phyloP scores from a whole-genome alignment of 2,888 invertebrate species.

The Drosophila kambysellisi region DNA sequence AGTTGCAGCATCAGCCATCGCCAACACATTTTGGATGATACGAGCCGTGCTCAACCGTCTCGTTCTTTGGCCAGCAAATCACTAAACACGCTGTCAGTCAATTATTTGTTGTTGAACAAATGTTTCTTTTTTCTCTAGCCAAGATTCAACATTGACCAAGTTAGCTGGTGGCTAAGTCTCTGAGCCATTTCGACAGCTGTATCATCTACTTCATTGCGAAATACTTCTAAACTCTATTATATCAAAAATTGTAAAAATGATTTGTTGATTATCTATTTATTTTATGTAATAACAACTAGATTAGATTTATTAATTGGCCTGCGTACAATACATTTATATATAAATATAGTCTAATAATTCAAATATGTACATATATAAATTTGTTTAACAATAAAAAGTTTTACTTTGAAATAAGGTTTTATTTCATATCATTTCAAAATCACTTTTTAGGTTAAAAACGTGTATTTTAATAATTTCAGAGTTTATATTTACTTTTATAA shows the following conservation, averaged over 20 bases:
- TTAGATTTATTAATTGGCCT: conserved; percentile 16
- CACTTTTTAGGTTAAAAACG: background rate
- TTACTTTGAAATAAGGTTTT: background rate
- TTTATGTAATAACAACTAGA: conserved; percentile 17
- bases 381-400: background rate
- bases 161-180: conserved; percentile 35
- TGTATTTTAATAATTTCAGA: background rate
- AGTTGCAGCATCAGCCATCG: conserved; percentile 35
- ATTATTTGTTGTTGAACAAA: conserved; percentile 50
- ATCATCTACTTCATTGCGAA: conserved; percentile 32
- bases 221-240: conserved; percentile 1
- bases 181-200: conserved; percentile 9
- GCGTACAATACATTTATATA: background rate
- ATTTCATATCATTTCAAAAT: background rate
- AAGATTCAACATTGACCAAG: conserved; percentile 76
- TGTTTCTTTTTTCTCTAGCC: conserved; percentile 43
- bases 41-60: conserved; percentile 48
- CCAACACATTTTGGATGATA: conserved; percentile 37
- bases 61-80: conserved; percentile 65
- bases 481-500: background rate
- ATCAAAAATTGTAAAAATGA: background rate
- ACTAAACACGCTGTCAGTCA: conserved; percentile 58
- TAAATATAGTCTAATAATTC: conserved; percentile 10
- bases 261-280: conserved; percentile 41
- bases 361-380: background rate